Evolutionary conservation across 2,113 vertebrate genomes (phyloP).

Genomic region (Phylloscopus trochiloides): DNA sequence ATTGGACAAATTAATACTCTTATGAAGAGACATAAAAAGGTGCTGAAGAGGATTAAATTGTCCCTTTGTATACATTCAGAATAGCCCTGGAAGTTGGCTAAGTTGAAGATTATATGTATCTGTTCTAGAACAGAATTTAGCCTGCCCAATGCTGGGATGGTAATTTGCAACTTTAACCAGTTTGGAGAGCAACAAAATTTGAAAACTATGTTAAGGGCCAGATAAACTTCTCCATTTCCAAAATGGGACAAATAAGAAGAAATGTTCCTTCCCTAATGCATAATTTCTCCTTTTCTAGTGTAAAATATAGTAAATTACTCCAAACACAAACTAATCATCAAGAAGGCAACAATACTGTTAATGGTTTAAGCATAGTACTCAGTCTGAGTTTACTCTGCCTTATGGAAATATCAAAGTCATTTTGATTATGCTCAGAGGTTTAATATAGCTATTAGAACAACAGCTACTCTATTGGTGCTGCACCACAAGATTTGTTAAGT

Average conservation of each 20-base stretch:
- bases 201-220: constrained; percentile 33
- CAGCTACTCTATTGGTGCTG: constrained; percentile 22
- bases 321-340: constrained; percentile 51
- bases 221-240: constrained; percentile 59
- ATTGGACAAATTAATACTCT: background rate
- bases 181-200: constrained; percentile 22
- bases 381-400: constrained; percentile 54
- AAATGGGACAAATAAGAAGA: constrained; percentile 57
- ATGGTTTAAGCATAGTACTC: constrained; percentile 31
- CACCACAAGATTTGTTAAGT: constrained; percentile 37
- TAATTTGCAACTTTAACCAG: constrained; percentile 4
- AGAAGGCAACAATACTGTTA: constrained; percentile 62
- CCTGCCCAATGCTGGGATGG: background rate
- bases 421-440: constrained; percentile 54
- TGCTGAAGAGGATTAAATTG: background rate
- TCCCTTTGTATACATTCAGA: background rate
- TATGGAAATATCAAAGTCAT: constrained; percentile 60
- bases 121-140: background rate
- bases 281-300: constrained; percentile 49
- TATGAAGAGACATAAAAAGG: background rate
- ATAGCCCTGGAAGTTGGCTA: background rate
- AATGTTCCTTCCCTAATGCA: constrained; percentile 38
- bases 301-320: constrained; percentile 58
- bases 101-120: background rate
- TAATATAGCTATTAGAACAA: constrained; percentile 61